Conservation (phyloP, 2,113 vertebrate genomes). For the Hyperopisus bebe region DNA sequence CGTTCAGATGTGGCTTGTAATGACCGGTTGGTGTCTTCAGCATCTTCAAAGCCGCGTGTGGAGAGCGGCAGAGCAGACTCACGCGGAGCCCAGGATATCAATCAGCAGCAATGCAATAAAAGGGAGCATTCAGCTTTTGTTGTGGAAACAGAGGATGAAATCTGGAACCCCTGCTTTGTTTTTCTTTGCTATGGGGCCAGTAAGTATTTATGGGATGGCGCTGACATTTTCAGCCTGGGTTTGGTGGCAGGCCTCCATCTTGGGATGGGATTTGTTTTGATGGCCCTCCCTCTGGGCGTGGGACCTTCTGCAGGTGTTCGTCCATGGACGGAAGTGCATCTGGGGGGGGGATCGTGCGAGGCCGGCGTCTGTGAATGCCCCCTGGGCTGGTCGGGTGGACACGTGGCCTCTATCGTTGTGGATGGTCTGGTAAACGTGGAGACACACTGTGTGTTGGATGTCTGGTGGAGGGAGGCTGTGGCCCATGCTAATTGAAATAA, state of each 20-base stretch:
- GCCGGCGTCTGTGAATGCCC: neutral
- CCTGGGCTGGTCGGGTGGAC: neutral
- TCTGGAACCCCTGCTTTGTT: neutral
- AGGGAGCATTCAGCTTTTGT: neutral
- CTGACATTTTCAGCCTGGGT: neutral
- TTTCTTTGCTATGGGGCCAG: neutral
- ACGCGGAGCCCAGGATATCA: neutral
- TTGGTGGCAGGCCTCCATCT: neutral
- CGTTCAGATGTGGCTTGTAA: slow-evolving; percentile 12
- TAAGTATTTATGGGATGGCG: neutral
- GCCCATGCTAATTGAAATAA: slow-evolving; percentile 23
- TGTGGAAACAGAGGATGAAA: neutral
- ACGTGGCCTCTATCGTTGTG: neutral
- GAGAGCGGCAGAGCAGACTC: neutral
- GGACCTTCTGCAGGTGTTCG: neutral
- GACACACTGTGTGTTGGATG: neutral
- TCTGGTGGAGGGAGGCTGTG: neutral
- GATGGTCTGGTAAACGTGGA: neutral
- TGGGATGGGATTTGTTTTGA: neutral
- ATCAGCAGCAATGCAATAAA: neutral
- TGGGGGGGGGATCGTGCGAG: neutral
- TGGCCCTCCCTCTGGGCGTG: neutral
- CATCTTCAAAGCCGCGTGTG: neutral
- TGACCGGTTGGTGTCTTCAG: neutral
- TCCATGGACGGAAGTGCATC: neutral